Percentiles rank a stretch among this genome's conserved stretches.
Conservation (phyloP, 2,113 vertebrate genomes). For the Clarias macrocephalus region DNA sequence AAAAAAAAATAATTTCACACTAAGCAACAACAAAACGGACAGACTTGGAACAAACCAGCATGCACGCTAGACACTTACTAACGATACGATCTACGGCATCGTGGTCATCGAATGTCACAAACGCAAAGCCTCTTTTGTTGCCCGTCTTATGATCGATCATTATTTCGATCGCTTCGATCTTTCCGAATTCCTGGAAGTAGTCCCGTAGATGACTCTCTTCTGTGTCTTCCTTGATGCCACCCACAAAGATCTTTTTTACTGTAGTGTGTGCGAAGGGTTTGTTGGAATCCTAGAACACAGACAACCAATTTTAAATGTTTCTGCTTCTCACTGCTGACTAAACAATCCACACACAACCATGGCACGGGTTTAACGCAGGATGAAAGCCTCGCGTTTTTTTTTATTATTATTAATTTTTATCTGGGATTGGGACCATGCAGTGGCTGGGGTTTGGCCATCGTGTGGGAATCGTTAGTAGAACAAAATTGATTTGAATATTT, state of each 20-base stretch:
- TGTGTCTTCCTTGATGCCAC: constrained; percentile 94
- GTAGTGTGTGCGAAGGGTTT: constrained; percentile 91
- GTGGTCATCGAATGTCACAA: constrained; percentile 94
- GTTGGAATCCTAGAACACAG: constrained; percentile 82
- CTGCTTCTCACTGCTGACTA: too few species aligned
- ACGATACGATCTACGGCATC: constrained; percentile 95
- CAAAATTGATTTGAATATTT: too few species aligned
- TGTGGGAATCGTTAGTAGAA: too few species aligned
- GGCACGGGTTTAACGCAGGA: too few species aligned
- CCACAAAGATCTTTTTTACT: constrained; percentile 97
- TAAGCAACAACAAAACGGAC: too few species aligned
- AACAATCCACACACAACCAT: too few species aligned
- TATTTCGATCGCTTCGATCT: constrained; percentile 91
- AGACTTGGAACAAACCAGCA: neutral
- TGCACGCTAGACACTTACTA: constrained; percentile 77
- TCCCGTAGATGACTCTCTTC: constrained; percentile 90
- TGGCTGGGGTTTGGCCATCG: too few species aligned
- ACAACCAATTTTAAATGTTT: too few species aligned
- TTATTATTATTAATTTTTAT: too few species aligned
- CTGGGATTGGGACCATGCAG: too few species aligned
- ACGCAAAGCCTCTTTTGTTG: constrained; percentile 95
- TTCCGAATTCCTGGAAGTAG: constrained; percentile 89
- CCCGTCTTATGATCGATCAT: constrained; percentile 90
- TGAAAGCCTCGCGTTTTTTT: too few species aligned
- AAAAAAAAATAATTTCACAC: neutral